phyloP scores from a whole-genome alignment of 1,140 invertebrate genomes.

The Druon quercuslanigerum region DNA sequence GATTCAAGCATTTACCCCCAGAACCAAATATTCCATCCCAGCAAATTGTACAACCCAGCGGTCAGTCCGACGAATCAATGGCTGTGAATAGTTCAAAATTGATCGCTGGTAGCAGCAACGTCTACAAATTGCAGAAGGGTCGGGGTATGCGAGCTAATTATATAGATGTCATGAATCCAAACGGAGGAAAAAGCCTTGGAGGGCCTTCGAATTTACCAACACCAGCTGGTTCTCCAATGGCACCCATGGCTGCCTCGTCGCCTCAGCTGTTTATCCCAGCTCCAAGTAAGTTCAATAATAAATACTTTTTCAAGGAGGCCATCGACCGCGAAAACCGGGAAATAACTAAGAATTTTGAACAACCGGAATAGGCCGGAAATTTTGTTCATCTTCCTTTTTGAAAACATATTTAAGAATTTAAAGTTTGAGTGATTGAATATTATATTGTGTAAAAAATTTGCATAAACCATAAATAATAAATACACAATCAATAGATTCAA shows the following conservation, averaged over 20 bases:
- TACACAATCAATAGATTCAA: no score
- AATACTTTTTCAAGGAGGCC: neutral
- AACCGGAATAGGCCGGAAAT: no score
- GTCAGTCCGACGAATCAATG: slow-evolving; percentile 46
- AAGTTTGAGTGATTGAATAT: no score
- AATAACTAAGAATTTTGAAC: no score
- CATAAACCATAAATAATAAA: no score
- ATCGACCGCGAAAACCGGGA: no score
- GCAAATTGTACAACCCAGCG: slow-evolving; percentile 40
- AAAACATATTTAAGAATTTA: no score
- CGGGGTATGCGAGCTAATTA: slow-evolving; percentile 83
- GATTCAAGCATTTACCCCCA: slow-evolving; percentile 48
- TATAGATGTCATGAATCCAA: slow-evolving; percentile 90
- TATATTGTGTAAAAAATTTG: no score
- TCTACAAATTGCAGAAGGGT: slow-evolving; percentile 85
- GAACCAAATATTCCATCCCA: slow-evolving; percentile 39
- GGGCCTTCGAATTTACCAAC: slow-evolving; percentile 73
- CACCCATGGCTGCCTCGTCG: slow-evolving; percentile 71
- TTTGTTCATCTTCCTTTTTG: no score
- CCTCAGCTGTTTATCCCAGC: slow-evolving; percentile 77
- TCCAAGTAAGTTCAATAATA: slow-evolving; percentile 65
- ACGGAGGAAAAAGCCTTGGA: slow-evolving; percentile 73
- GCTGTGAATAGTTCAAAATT: slow-evolving; percentile 67
- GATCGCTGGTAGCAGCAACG: slow-evolving; percentile 78
- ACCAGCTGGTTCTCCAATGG: slow-evolving; percentile 69